Conservation (phyloP, 2,113 vertebrate species). For the Trinectes maculatus region DNA sequence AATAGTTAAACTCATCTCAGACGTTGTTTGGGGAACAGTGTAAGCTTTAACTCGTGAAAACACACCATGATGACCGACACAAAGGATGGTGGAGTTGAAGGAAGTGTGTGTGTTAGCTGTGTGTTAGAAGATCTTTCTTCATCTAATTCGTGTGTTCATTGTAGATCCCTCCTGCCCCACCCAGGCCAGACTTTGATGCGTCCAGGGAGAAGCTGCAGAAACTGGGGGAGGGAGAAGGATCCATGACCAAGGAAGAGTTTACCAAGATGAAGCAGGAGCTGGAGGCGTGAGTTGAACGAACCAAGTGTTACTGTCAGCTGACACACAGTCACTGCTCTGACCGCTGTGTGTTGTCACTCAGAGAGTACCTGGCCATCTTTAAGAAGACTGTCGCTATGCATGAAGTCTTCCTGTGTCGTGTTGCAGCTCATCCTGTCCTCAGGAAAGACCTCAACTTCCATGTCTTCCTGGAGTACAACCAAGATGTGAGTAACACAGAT, state of each 20-base stretch:
- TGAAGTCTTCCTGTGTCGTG: constrained; percentile 97
- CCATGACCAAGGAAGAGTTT: constrained; percentile 99
- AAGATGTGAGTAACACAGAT: constrained; percentile 91
- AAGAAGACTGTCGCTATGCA: constrained; percentile 99
- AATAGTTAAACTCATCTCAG: too few species aligned
- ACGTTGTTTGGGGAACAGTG: too few species aligned
- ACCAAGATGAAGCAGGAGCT: constrained; percentile 99
- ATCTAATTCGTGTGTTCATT: neutral
- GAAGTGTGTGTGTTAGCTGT: neutral
- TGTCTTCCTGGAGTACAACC: constrained; percentile 99
- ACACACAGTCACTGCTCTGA: neutral
- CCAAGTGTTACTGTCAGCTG: too few species aligned
- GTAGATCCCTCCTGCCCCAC: constrained; percentile 97
- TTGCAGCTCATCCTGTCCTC: constrained; percentile 96
- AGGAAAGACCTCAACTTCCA: constrained; percentile 99
- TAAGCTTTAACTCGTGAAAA: too few species aligned
- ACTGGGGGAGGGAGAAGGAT: constrained; percentile 97
- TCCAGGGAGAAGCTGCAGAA: constrained; percentile 99
- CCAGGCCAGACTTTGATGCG: constrained; percentile 97
- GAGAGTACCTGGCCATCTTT: constrained; percentile 99
- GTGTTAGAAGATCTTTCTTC: too few species aligned
- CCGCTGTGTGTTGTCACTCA: constrained; percentile 51
- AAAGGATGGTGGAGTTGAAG: too few species aligned
- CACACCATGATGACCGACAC: too few species aligned
- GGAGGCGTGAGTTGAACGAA: constrained; percentile 96